Evolutionary conservation across 2,888 invertebrate genomes (phyloP).

Genomic region (Drosophila multiciliata): DNA sequence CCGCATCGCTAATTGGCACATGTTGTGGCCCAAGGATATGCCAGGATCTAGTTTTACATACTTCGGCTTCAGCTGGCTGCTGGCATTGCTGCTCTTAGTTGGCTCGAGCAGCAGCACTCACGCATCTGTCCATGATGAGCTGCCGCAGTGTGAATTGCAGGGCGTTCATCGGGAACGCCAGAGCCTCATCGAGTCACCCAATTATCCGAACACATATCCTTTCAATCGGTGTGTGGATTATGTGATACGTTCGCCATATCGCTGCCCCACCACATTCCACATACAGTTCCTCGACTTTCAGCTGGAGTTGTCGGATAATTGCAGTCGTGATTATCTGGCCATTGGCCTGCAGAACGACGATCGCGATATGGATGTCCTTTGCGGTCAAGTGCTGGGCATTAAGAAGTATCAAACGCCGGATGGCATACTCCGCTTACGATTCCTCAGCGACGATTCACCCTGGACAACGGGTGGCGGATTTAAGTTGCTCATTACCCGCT

Average conservation of each 20-base stretch:
- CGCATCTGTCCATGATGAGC: conserved; percentile 74
- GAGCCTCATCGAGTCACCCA: conserved; percentile 86
- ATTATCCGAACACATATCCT: conserved; percentile 86
- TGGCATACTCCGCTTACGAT: conserved; percentile 85
- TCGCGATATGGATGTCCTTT: conserved; percentile 85
- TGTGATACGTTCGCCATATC: conserved; percentile 85
- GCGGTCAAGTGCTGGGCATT: conserved; percentile 86
- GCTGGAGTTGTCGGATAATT: conserved; percentile 85
- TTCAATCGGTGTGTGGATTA: conserved; percentile 85
- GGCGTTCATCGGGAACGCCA: conserved; percentile 85
- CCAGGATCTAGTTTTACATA: conserved; percentile 3
- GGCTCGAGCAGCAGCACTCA: conserved; percentile 14
- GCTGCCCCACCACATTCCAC: conserved; percentile 86
- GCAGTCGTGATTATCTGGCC: conserved; percentile 86
- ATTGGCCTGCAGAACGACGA: conserved; percentile 84
- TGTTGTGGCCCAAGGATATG: conserved; percentile 39
- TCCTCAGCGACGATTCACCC: conserved; percentile 84
- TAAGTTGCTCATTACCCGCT: conserved; percentile 86
- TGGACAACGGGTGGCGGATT: conserved; percentile 85
- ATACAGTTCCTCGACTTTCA: conserved; percentile 87
- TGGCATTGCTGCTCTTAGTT: conserved; percentile 2
- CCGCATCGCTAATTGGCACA: conserved; percentile 22
- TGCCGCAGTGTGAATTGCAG: conserved; percentile 76
- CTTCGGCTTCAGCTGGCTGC: neutral
- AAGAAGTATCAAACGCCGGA: conserved; percentile 85